These are phyloP conservation scores for Papilio machaon DNA, from an alignment of 1,140 invertebrate species.

Conservation along the genomic window DNA sequence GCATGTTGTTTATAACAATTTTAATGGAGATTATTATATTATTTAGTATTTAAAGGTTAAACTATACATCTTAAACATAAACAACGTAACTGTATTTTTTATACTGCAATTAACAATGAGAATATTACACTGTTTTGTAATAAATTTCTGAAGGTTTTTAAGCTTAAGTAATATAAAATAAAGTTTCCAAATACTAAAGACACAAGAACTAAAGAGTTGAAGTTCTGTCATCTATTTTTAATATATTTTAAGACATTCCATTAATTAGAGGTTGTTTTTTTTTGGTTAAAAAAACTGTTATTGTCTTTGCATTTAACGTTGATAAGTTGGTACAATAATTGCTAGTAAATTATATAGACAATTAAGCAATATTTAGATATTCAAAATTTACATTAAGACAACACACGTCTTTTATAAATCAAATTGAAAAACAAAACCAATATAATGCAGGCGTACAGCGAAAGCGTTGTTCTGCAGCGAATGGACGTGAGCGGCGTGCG, in stretches of 20 bases:
- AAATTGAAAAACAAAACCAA: slow-evolving; percentile 58
- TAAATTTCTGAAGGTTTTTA: too few species aligned
- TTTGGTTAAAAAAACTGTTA: background rate
- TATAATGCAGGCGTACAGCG: slow-evolving; percentile 61
- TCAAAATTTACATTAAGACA: background rate
- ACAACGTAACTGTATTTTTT: background rate
- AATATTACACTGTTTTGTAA: background rate
- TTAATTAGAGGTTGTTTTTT: background rate
- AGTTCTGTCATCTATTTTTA: background rate
- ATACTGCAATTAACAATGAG: background rate
- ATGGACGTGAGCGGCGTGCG: slow-evolving; percentile 36
- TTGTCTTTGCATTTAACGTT: background rate
- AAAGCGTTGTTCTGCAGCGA: slow-evolving; percentile 63
- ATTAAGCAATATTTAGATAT: background rate
- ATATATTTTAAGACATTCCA: background rate
- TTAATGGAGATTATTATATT: too few species aligned
- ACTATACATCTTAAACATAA: background rate
- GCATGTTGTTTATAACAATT: background rate
- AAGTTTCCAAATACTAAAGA: too few species aligned
- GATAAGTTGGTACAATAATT: background rate
- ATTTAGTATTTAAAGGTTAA: background rate
- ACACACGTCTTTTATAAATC: slow-evolving; percentile 35
- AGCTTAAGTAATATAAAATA: too few species aligned
- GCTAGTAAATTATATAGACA: background rate
- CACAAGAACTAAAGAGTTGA: too few species aligned